Evolutionary conservation across 2,797 vertebrate species (phyloP).

Genomic region (Micromesistius poutassou): DNA sequence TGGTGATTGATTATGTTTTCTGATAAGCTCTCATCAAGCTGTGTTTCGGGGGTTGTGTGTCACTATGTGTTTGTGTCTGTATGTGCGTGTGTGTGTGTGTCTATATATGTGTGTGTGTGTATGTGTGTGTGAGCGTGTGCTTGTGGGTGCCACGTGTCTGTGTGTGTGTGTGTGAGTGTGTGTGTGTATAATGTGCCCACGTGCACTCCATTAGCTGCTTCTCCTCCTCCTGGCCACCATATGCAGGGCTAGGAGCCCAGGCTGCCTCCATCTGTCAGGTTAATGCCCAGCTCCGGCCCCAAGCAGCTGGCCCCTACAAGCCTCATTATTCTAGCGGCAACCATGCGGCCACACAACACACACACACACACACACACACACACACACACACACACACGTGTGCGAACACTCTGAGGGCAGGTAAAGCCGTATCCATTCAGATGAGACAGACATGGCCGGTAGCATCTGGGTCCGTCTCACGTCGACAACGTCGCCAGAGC

Average conservation of each 20-base stretch:
- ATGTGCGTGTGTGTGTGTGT: neutral
- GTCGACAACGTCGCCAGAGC: constrained; percentile 13
- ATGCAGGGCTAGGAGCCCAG: constrained; percentile 70
- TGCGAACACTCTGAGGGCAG: neutral
- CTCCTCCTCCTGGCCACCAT: constrained; percentile 73
- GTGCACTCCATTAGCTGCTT: constrained; percentile 62
- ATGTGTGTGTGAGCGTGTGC: constrained; percentile 13
- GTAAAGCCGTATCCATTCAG: neutral
- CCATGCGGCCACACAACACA: constrained; percentile 25
- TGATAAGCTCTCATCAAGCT: constrained; percentile 29
- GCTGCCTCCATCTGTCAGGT: constrained; percentile 78
- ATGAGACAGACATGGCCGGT: constrained; percentile 40
- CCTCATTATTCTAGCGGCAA: constrained; percentile 70
- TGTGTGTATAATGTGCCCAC: constrained; percentile 9
- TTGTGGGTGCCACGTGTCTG: neutral
- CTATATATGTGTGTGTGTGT: neutral
- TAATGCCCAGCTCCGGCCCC: constrained; percentile 70
- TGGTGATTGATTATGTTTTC: constrained; percentile 34
- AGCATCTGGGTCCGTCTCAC: constrained; percentile 51
- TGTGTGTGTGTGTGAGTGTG: constrained; percentile 11
- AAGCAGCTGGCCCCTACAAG: constrained; percentile 76
- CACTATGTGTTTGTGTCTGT: constrained; percentile 9
- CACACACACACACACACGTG: neutral
- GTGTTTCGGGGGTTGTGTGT: constrained; percentile 30
- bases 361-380: constrained; percentile 15